Conservation (phyloP, 1,140 invertebrate genomes). For the Sarcophaga peregrina region DNA sequence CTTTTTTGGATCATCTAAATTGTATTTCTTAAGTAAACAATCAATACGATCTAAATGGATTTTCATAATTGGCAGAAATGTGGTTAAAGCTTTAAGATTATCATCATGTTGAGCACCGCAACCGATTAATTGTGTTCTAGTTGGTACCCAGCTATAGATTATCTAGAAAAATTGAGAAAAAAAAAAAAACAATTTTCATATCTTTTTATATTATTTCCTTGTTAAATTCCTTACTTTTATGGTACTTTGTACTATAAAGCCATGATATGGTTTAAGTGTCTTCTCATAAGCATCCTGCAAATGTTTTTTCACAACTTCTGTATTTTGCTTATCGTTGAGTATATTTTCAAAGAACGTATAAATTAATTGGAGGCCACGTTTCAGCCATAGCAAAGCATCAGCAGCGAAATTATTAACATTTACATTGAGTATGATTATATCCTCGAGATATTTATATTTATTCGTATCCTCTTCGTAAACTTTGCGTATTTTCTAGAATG, state of each 20-base stretch:
- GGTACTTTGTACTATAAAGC: slow-evolving; percentile 64
- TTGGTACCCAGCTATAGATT: slow-evolving; percentile 63
- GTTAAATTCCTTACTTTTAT: slow-evolving; percentile 54
- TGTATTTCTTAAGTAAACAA: slow-evolving; percentile 55
- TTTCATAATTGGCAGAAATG: slow-evolving; percentile 57
- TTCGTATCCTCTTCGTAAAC: slow-evolving; percentile 69
- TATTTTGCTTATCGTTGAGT: slow-evolving; percentile 55
- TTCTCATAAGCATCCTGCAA: slow-evolving; percentile 62
- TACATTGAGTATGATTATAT: slow-evolving; percentile 75
- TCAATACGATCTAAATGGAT: slow-evolving; percentile 56
- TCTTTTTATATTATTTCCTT: not conserved
- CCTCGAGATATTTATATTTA: slow-evolving; percentile 72
- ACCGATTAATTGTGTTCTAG: slow-evolving; percentile 58
- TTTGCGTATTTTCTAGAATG: slow-evolving; percentile 73
- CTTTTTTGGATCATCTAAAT: slow-evolving; percentile 58
- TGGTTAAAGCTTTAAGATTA: slow-evolving; percentile 57
- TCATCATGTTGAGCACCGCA: slow-evolving; percentile 55
- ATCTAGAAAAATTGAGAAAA: slow-evolving; percentile 50
- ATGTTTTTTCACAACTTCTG: slow-evolving; percentile 57
- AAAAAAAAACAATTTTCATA: slow-evolving; percentile 38
- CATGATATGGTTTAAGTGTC: slow-evolving; percentile 64
- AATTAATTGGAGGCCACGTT: slow-evolving; percentile 61
- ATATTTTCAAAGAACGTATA: slow-evolving; percentile 65
- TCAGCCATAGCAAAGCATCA: slow-evolving; percentile 69
- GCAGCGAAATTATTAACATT: slow-evolving; percentile 70